Base-by-base conservation (phyloP, 2,113 vertebrate genomes). In the Pseudopodoces humilis region DNA sequence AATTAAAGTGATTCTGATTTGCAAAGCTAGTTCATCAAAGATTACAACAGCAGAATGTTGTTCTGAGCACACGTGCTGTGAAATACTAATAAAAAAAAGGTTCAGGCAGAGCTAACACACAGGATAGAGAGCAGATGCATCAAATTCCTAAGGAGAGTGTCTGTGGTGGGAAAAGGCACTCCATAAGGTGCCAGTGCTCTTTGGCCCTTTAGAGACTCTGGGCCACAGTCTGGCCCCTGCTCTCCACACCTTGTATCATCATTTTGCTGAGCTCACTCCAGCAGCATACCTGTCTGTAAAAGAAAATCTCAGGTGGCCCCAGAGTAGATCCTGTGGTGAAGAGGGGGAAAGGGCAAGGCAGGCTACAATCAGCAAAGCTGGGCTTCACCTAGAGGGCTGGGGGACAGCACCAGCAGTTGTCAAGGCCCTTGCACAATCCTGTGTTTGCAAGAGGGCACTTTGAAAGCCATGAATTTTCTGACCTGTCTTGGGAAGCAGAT, bases 251-350 rank as follows among this genome's bases (percentile, higher is more conserved):
- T 55, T 13, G 7, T 7, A 16, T 18, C 11, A 3, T 13, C 49
- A 23, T 28, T 71, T 71, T 91, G 64, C 69, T 41, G 72, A 50
- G 27, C 9, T 63, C 3, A 0, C 35, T 86, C 41, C n/a, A 82
- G 43, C 9, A 17, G 37, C 6, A 31, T 10, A 35, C 35, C 25
- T 50, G 50, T 13, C 53, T 9, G 0, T n/a, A 23, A 68, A 67
- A 47, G 12, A 28, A 33, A 43, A 37, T 7, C 53, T 60, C 1
- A 1, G 62, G 55, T 14, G 35, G 31, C 31, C 43, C 4, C 41
- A 46, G 10, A 0, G 0, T 1, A 78, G 58, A 41, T 2, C 15
- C 35, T 3, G 1, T 8, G n/a, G 33, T 23, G 17, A 24, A 39
- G 21, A 70, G 11, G 5, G 9, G 9, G 6, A 67, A 72, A 58